Evolutionary conservation across 2,113 vertebrate species (phyloP).

Genomic region (Morone chrysops): DNA sequence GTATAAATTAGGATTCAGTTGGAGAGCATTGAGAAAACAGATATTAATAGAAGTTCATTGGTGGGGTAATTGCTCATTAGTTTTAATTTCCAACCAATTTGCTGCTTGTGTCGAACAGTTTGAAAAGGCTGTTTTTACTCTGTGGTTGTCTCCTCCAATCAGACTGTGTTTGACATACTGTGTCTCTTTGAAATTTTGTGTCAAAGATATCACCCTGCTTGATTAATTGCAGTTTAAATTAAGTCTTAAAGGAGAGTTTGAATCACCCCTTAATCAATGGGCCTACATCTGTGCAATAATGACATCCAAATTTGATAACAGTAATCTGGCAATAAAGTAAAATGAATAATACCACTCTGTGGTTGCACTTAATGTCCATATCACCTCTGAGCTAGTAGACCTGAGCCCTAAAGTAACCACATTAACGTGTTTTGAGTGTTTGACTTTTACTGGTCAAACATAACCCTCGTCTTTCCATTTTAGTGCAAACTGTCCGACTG

Average conservation of each 20-base stretch:
- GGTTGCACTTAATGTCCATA: background rate
- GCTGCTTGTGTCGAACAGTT: conserved; percentile 62
- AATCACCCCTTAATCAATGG: conserved; percentile 36
- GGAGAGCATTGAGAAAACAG: conserved; percentile 67
- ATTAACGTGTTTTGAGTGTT: background rate
- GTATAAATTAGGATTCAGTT: conserved; percentile 57
- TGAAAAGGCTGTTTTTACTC: conserved; percentile 66
- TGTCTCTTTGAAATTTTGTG: conserved; percentile 50
- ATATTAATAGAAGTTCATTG: conserved; percentile 71
- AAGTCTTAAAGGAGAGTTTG: conserved; percentile 38
- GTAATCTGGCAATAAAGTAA: background rate
- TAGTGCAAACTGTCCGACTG: background rate
- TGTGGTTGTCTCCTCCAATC: conserved; percentile 65
- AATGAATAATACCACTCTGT: conserved; percentile 1
- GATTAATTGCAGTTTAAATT: conserved; percentile 59
- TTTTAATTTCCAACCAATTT: conserved; percentile 78
- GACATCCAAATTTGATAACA: conserved; percentile 9
- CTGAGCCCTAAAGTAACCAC: background rate
- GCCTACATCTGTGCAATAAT: conserved; percentile 17
- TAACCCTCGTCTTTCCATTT: background rate
- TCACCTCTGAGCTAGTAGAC: background rate
- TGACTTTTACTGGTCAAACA: conserved; percentile 15
- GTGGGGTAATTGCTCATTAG: conserved; percentile 79
- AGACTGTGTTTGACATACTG: conserved; percentile 55
- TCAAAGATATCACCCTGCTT: conserved; percentile 47